Conservation (phyloP, 2,113 vertebrate genomes). For the Psittacus erithacus region DNA sequence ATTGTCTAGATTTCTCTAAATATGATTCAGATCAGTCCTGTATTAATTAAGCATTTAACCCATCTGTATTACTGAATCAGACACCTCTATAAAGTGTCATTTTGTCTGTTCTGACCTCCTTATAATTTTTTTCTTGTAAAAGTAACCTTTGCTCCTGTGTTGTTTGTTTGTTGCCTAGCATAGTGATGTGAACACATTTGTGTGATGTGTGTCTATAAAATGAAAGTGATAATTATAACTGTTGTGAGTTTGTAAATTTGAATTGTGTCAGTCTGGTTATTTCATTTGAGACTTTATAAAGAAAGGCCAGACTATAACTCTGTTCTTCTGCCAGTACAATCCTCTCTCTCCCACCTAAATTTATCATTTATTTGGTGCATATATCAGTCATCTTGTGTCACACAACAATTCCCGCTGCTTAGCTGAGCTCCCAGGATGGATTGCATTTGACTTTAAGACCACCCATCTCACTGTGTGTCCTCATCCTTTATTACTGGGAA, state of each 20-base stretch:
- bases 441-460: background rate
- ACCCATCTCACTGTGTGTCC: too few relatives aligned
- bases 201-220: background rate
- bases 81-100: background rate
- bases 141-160: background rate
- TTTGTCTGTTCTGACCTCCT: background rate
- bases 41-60: background rate
- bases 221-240: background rate
- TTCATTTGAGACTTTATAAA: background rate
- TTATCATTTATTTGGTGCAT: background rate
- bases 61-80: background rate
- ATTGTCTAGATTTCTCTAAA: background rate
- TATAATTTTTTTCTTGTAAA: background rate
- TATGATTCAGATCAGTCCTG: background rate
- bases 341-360: background rate
- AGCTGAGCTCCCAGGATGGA: background rate
- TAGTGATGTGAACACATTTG: background rate
- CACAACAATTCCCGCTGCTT: background rate
- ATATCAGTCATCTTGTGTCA: background rate
- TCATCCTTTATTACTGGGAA: background rate
- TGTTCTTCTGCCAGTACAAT: background rate
- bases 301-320: background rate
- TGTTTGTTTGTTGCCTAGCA: background rate
- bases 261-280: background rate
- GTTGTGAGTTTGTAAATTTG: background rate